Conservation (phyloP, 2,888 invertebrate genomes). For the Cheilosia variabilis region DNA sequence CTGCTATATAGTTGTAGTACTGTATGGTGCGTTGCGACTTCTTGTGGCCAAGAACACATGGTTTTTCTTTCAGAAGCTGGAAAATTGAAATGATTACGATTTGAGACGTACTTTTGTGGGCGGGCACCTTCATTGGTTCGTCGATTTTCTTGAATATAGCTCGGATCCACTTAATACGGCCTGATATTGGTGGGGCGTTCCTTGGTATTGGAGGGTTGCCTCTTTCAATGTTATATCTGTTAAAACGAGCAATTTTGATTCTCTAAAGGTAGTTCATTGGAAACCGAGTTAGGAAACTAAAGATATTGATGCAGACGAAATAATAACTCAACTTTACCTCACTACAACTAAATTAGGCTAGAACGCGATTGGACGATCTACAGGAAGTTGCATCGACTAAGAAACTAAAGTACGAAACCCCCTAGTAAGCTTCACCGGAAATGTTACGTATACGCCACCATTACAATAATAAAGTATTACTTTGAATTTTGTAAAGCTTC, state of each 20-base stretch:
- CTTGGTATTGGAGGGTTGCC: constrained; percentile 89
- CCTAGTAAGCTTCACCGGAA: no score
- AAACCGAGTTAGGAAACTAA: no score
- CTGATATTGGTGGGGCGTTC: constrained; percentile 91
- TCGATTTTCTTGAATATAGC: constrained; percentile 90
- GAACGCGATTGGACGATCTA: no score
- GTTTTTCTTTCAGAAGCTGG: constrained; percentile 77
- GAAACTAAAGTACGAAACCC: no score
- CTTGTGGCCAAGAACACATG: constrained; percentile 86
- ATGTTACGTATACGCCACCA: no score
- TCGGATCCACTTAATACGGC: constrained; percentile 92
- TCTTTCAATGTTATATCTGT: constrained; percentile 90
- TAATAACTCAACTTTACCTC: no score
- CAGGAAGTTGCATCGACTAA: no score
- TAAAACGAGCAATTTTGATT: neutral
- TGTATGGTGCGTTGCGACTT: constrained; percentile 90
- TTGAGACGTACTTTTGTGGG: constrained; percentile 34
- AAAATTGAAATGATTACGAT: constrained; percentile 39
- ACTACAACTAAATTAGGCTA: no score
- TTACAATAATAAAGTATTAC: no score
- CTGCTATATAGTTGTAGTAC: constrained; percentile 90
- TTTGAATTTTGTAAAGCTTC: no score
- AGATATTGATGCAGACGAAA: no score
- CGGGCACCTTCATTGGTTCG: constrained; percentile 88
- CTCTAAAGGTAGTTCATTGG: no score